A percentile compares a stretch with the other conserved stretches of the same genome.
Conservation (phyloP, 2,797 vertebrate species). For the Denticeps clupeoides region DNA sequence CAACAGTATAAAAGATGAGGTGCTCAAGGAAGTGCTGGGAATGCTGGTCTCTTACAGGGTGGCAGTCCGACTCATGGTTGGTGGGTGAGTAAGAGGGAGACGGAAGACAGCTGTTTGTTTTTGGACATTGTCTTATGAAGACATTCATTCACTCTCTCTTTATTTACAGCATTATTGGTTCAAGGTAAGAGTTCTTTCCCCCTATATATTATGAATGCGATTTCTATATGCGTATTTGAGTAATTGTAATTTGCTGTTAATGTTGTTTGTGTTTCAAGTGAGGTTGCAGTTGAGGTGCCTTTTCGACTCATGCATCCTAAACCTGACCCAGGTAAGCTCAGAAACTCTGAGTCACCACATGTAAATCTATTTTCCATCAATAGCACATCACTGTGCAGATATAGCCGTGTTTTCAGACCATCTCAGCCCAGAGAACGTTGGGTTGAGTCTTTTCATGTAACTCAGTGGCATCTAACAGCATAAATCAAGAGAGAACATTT, state of each 20-base stretch:
- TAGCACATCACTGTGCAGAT: no score
- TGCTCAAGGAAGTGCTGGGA: conserved; percentile 77
- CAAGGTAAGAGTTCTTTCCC: conserved; percentile 32
- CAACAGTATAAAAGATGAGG: conserved; percentile 73
- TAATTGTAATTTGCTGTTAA: not conserved
- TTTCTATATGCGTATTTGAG: not conserved
- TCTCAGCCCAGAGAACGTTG: no score
- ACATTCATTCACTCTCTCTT: not conserved
- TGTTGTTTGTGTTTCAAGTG: conserved; percentile 48
- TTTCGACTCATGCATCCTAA: conserved; percentile 86
- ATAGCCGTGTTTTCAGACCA: no score
- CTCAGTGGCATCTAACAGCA: no score
- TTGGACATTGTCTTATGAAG: no score
- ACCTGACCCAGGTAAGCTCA: conserved; percentile 64
- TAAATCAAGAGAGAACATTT: no score
- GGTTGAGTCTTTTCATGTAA: no score
- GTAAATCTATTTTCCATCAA: no score
- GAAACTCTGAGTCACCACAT: not conserved
- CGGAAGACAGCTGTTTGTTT: no score
- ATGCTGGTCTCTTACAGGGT: conserved; percentile 83
- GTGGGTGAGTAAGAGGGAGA: conserved; percentile 64
- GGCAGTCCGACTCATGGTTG: conserved; percentile 73
- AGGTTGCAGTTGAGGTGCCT: conserved; percentile 78
- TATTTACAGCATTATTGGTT: conserved; percentile 33
- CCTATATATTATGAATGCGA: not conserved